Evolutionary conservation across 1,140 invertebrate species (phyloP).

Genomic region (Macrobrachium rosenbergii): DNA sequence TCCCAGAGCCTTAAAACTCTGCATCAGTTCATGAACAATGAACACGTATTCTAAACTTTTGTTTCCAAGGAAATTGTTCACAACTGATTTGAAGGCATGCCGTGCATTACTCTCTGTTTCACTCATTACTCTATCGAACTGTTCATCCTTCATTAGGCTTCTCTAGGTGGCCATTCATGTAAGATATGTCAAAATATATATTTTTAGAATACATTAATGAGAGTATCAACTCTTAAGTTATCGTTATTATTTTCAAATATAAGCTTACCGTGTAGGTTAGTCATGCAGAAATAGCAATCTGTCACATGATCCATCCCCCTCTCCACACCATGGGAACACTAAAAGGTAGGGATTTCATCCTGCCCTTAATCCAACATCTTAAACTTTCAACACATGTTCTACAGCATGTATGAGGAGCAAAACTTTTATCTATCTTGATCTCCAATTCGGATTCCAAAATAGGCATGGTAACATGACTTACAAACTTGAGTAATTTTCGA

Average conservation of each 20-base stretch:
- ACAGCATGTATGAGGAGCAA: conserved; percentile 1
- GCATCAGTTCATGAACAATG: conserved; percentile 9
- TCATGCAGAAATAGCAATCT: too few species aligned
- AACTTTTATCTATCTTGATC: conserved; percentile 21
- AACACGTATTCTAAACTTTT: conserved; percentile 24
- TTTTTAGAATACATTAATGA: too few species aligned
- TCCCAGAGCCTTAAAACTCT: conserved; percentile 31
- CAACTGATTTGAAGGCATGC: background rate
- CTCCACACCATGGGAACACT: too few species aligned
- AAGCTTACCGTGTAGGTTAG: too few species aligned
- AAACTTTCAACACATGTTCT: background rate
- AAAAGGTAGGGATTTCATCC: too few species aligned
- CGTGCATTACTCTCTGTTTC: background rate
- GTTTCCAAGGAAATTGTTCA: background rate
- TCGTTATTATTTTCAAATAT: too few species aligned
- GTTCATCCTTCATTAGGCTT: too few species aligned
- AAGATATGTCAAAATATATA: too few species aligned
- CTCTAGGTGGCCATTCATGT: too few species aligned
- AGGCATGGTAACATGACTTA: conserved; percentile 16
- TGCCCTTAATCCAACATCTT: too few species aligned
- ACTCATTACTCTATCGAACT: background rate
- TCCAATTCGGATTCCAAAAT: background rate
- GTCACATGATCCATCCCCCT: too few species aligned
- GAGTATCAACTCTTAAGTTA: too few species aligned
- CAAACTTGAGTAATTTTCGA: background rate